Base-by-base conservation (phyloP, 2,113 vertebrate species). In the Psilopsiagon aymara region DNA sequence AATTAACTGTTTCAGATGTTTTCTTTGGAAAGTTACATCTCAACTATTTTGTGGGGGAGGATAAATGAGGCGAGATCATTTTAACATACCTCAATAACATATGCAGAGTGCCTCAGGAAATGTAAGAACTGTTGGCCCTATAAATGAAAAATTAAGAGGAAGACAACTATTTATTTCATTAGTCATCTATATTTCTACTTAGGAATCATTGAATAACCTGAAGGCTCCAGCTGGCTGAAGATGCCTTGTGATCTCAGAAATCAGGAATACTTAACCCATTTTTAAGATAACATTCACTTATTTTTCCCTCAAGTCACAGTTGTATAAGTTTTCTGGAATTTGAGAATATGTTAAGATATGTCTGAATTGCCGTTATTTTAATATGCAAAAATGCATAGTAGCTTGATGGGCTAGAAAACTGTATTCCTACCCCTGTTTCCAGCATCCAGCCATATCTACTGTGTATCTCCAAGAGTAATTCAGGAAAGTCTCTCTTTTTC, bases 131-230 rank as follows among this genome's bases (percentile, higher is more conserved):
- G 79, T 91, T 63, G 60, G 90, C 90, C 46, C 52, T 90, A 63
- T 46, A 84, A 67, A 84, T 94, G 91, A 91, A 92, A 92, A 90
- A 93, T 95, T 94, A 92, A 91, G 83, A 95, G 94, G 88, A 94
- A 95, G 88, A 97, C 94, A 97, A 92, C 95, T 96, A 95, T 96
- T 96, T 96, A 96, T 93, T 96, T 92, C 86, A 92, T 95, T 94
- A 96, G 57, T 91, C 95, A 93, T 95, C 90, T 90, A 79, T 76
- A 96, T 84, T 95, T 95, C 80, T 93, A 29, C 66, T 84, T 73
- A 84, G 73, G 73, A 91, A 90, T 93, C 11, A 9, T 1, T 70
- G 84, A 94, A 88, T 86, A 95, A 96, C 92, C 94, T 74, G 68
- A 96, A 96, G 96, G 92, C 77, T 97, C 79, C 88, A 95, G 94